phyloP scores from a whole-genome alignment of 2,113 vertebrate species.

The Chiloscyllium plagiosum region DNA sequence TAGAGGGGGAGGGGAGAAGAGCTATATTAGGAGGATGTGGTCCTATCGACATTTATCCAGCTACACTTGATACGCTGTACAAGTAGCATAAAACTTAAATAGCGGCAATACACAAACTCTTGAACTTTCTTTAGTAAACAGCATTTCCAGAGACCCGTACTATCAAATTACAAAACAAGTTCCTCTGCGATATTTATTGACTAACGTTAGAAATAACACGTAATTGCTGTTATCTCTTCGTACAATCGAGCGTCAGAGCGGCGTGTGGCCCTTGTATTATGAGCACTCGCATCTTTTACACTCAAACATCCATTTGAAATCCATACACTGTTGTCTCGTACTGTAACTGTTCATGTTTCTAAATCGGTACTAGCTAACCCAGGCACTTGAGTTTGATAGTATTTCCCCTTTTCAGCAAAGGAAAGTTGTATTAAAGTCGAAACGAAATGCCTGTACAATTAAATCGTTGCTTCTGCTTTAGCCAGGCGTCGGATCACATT shows the following conservation, averaged over 20 bases:
- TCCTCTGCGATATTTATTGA: not conserved
- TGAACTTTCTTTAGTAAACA: not conserved
- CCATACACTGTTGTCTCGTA: not conserved
- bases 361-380: not conserved
- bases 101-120: not conserved
- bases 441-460: not conserved
- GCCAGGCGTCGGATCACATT: constrained; percentile 66
- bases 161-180: not conserved
- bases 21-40: not conserved
- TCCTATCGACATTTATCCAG: not conserved
- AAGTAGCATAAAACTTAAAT: not conserved
- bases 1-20: not conserved
- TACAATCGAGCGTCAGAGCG: too few species aligned
- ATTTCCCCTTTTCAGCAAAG: constrained; percentile 25
- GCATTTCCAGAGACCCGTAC: not conserved
- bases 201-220: not conserved
- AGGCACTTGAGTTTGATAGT: not conserved
- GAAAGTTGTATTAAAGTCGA: not conserved
- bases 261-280: not conserved
- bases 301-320: not conserved
- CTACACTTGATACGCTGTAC: too few species aligned
- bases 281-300: too few species aligned
- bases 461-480: constrained; percentile 22
- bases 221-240: not conserved
- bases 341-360: not conserved